Base-by-base conservation (phyloP, 2,888 invertebrate species). In the Cantharis rustica region DNA sequence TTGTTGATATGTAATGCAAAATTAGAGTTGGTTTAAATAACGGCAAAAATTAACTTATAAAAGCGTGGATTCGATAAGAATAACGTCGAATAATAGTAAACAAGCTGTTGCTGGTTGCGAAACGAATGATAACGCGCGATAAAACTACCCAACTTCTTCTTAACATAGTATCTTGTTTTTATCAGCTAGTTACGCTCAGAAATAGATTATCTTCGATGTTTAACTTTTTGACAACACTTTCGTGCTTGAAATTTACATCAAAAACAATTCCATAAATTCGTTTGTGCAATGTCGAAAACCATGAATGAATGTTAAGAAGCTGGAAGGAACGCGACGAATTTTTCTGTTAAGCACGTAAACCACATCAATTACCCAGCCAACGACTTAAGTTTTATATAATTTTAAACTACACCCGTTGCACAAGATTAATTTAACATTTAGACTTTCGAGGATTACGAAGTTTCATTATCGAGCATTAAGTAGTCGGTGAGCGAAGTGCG, bases 61-160 rank as follows among this genome's bases (percentile, higher is more conserved):
- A 63, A 64, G 71, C 62, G 68, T 71, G 31, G n/a, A 23, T 61
- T 73, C 27, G 75, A 75, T 72, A 75, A 75, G n/a, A 69, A 69
- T 61, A 17, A 75, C 47, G 26, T 64, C 47, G 23, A 76, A 76
- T n/a, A n/a, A n/a, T 76, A 76, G 75, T 76, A 76, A 76, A 76
- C 75, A 76, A 72, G 72, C 69, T 76, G 75, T 76, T 76, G 75
- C 75, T 72, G 72, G 68, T 76, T 76, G 75, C 75, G 72, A 75
- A 75, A 75, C n/a, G 13, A 68, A 61, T 16, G 68, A 69, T 68
- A 71, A 66, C 75, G 26, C 68, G n/a, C 3, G 71, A 75, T 71
- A 69, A 74, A 31, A 13, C 64, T 72, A 72, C 68, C 72, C 27
- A 72, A 72, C 72, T 47, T 72, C 16, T 26, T 70, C 26, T 63